A percentile compares a stretch with the other conserved stretches of the same genome.
Evolutionary conservation across 2,113 vertebrate genomes (phyloP).

Genomic region (Diphyllodes magnificus): DNA sequence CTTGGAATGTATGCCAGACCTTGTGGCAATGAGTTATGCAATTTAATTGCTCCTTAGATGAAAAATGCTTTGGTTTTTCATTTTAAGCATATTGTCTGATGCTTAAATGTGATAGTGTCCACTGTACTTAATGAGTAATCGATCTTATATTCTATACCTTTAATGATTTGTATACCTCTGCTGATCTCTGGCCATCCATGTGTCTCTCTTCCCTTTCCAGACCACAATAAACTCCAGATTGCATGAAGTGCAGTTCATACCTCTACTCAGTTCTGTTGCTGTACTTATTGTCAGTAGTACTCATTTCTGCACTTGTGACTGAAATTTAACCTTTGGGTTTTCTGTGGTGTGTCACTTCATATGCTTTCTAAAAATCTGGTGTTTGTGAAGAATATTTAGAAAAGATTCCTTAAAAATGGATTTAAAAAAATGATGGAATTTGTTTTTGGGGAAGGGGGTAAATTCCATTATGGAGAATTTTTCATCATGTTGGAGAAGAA

Average conservation of each 20-base stretch:
- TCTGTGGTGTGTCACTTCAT: not conserved
- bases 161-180: not conserved
- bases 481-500: not conserved
- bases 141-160: not conserved
- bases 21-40: not conserved
- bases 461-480: not conserved
- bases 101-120: not conserved
- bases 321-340: not conserved
- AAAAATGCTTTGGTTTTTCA: not conserved
- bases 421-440: not conserved
- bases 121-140: not conserved
- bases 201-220: not conserved
- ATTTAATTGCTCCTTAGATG: slow-evolving; percentile 3
- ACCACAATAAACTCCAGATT: not conserved
- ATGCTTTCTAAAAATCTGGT: not conserved
- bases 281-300: not conserved
- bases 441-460: not conserved
- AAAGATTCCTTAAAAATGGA: not conserved
- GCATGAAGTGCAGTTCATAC: not conserved
- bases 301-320: not conserved
- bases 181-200: not conserved
- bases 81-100: slow-evolving; percentile 1
- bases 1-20: not conserved
- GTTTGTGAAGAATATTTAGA: not conserved
- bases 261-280: not conserved